Evolutionary conservation across 2,797 vertebrate genomes (phyloP).

Genomic region (Neosalanx taihuensis): DNA sequence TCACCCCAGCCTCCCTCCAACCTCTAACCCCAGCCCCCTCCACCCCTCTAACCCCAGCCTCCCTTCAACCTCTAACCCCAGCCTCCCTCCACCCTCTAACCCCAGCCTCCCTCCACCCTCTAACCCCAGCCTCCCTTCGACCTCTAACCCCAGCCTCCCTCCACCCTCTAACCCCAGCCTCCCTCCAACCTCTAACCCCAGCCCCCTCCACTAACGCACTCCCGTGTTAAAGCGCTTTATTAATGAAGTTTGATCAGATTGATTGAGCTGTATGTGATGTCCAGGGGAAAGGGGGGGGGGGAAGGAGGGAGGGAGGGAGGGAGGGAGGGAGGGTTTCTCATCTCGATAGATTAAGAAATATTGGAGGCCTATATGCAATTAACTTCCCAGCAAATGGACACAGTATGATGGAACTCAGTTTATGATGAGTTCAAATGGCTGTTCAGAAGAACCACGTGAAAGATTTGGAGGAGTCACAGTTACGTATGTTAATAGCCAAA

Average conservation of each 20-base stretch:
- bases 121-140: no score
- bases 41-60: no score
- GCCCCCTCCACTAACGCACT: constrained; percentile 9
- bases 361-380: neutral
- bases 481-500: neutral
- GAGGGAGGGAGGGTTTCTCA: neutral
- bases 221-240: neutral
- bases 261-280: no score
- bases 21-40: neutral
- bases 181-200: neutral
- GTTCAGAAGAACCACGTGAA: neutral
- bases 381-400: neutral
- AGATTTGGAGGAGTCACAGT: neutral
- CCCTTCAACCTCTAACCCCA: no score
- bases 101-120: no score
- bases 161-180: no score
- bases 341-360: neutral
- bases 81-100: no score
- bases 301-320: no score
- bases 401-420: neutral
- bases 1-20: neutral
- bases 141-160: no score
- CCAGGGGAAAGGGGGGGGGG: no score
- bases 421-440: no score
- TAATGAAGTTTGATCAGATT: neutral